Conservation (phyloP, 2,888 invertebrate genomes). For the Mechanitis mazaeus region DNA sequence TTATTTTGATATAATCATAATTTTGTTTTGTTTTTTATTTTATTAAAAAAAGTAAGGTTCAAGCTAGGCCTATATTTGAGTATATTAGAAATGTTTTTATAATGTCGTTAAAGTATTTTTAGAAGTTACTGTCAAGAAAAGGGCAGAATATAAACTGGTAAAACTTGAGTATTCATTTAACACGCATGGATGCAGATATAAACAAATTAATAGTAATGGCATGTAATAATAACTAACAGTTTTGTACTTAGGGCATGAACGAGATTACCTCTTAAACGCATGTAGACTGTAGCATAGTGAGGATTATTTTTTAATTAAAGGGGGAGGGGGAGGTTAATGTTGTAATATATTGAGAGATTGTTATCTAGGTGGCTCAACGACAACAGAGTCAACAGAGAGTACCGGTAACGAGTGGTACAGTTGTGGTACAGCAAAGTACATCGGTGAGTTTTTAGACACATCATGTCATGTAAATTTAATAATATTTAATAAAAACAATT, state of each 20-base stretch:
- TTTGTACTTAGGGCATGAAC: neutral
- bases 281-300: constrained; percentile 26
- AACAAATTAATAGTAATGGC: constrained; percentile 8
- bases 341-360: constrained; percentile 7
- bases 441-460: constrained; percentile 40
- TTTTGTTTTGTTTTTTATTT: too few relatives aligned
- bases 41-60: too few relatives aligned
- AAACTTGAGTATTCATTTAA: neutral
- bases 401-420: constrained; percentile 41
- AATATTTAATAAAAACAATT: too few relatives aligned
- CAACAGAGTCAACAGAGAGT: constrained; percentile 67
- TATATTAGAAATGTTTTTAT: neutral
- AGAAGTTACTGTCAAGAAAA: neutral
- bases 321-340: neutral
- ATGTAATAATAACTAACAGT: constrained; percentile 9
- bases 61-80: too few relatives aligned
- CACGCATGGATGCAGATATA: constrained; percentile 22
- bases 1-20: too few relatives aligned
- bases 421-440: constrained; percentile 50
- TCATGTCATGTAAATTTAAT: neutral
- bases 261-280: constrained; percentile 7
- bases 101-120: constrained; percentile 1
- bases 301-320: too few relatives aligned
- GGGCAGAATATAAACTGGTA: neutral
- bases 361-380: constrained; percentile 64